These are phyloP conservation scores for Australoheros scitulus DNA, from an alignment of 2,113 vertebrate genomes.

Conservation along the genomic window DNA sequence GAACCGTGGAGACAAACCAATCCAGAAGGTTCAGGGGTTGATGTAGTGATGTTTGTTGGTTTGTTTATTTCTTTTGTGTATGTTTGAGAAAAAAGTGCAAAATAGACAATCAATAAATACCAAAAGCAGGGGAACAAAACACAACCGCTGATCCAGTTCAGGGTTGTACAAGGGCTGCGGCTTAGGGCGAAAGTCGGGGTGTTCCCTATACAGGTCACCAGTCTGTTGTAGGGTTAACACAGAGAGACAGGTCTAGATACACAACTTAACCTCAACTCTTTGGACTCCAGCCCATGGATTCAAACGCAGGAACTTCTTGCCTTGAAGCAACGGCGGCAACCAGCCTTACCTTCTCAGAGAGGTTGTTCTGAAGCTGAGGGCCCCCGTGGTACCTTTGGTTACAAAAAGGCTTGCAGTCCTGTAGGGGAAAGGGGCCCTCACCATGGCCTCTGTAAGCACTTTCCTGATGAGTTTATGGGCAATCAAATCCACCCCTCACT, in stretches of 20 bases:
- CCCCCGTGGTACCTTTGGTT: accelerated
- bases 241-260: background rate
- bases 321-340: background rate
- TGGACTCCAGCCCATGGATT: background rate
- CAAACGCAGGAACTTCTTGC: background rate
- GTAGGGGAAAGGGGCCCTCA: background rate
- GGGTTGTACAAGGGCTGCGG: too few species aligned
- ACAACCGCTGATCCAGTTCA: background rate
- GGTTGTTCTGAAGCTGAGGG: background rate
- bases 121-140: background rate
- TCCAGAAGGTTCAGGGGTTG: background rate
- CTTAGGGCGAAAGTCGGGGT: too few species aligned
- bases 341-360: background rate
- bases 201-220: too few species aligned
- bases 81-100: too few species aligned
- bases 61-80: background rate
- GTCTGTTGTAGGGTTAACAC: background rate
- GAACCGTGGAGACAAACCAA: background rate
- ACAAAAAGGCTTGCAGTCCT: background rate
- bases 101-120: background rate
- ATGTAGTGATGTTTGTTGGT: background rate
- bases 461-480: background rate
- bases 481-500: background rate
- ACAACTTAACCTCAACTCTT: background rate
- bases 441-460: background rate